Base-by-base conservation (phyloP, 1,140 invertebrate species). In the Aphidius gifuensis region DNA sequence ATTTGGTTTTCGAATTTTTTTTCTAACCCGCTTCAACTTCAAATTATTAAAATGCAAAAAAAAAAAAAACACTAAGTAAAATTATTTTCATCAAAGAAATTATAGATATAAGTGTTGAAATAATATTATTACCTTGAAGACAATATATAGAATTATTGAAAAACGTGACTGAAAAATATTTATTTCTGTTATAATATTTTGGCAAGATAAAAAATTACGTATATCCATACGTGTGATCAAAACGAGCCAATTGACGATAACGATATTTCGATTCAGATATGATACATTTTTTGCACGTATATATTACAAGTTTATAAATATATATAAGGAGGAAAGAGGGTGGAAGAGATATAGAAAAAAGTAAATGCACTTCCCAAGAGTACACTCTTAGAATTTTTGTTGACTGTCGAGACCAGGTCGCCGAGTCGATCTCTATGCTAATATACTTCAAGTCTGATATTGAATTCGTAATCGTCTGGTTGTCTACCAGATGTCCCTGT, bases 351-450 rank as follows among this genome's bases (percentile, higher is more conserved):
- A 56, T 58, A 9, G 44, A 58, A 45, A 48, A 11, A 23, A 39
- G 38, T 42, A 51, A 43, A 51, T 16, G 32, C 23, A 32, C 23
- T 32, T 32, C 23, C 23, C 23, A 32, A 32, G 23, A 61, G 50
- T 39, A 54, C 39, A 45, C 16, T 49, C 39, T 48, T 51, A 54
- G 58, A 60, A 60, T 60, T 9, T 39, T n/a, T n/a, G 46, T 32
- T 57, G 58, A 60, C 62, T 46, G 39, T 32, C 46, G 56, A 5
- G 55, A 61, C 58, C 63, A 61, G 59, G 49, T 16, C 16, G 16
- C 16, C 16, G 16, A 67, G 66, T 72, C 71, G 68, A 72, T 72
- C 66, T 72, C 69, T 72, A 72, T 72, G 71, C 67, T 72, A 72
- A 72, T 72, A 60, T 59, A 54, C 39, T 47, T 50, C 16, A 67